A percentile compares a stretch with the other conserved stretches of the same genome.
Conservation (phyloP, 2,797 vertebrate genomes). For the Chiroxiphia lanceolata region DNA sequence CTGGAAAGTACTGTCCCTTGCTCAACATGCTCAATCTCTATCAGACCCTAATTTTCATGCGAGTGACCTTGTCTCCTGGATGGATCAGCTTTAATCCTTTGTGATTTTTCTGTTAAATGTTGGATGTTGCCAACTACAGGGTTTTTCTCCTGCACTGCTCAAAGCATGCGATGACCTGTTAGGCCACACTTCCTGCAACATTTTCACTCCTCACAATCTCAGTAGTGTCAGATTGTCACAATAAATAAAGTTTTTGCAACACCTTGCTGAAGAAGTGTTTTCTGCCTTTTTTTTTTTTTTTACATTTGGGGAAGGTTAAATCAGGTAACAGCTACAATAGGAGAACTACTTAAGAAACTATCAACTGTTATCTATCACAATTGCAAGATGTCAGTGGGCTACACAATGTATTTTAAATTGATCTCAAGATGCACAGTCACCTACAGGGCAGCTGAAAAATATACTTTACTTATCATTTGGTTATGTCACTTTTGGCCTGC, state of each 20-base stretch:
- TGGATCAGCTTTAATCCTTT: not conserved
- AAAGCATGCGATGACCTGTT: not conserved
- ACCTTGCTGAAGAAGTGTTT: not conserved
- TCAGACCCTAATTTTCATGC: not conserved
- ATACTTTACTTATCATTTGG: not conserved
- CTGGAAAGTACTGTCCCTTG: not conserved
- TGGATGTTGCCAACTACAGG: not conserved
- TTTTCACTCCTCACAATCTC: not conserved
- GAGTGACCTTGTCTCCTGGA: not conserved
- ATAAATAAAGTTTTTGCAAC: not conserved
- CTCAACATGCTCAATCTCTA: not conserved
- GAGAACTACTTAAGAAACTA: not conserved
- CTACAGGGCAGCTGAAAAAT: not conserved
- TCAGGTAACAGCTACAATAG: not conserved
- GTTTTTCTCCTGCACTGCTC: not conserved
- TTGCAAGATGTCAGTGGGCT: not conserved
- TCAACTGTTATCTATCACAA: not conserved
- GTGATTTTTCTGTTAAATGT: not conserved
- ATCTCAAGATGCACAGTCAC: not conserved
- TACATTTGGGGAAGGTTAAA: not conserved
- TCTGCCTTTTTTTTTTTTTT: not conserved
- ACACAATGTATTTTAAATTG: not conserved
- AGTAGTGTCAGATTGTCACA: conserved; percentile 18
- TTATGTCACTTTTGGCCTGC: not conserved
- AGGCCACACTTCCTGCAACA: not conserved